Conservation (phyloP, 92 coral and sea anemone genomes). For the Ricordea florida region DNA sequence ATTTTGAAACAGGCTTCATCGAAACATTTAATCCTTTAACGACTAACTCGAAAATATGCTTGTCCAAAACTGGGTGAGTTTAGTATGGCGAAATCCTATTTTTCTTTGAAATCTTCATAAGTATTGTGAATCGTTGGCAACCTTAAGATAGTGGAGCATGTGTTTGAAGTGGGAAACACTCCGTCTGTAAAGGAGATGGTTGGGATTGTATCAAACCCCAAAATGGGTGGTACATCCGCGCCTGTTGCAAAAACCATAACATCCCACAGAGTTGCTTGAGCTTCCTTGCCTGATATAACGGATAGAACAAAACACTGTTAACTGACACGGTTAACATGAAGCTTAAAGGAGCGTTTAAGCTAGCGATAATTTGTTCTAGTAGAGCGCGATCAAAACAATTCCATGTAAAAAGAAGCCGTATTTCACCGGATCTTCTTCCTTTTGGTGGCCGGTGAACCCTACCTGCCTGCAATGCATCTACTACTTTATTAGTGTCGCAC, state of each 20-base stretch:
- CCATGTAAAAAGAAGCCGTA: too few relatives aligned
- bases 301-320: too few relatives aligned
- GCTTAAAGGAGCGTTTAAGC: not conserved
- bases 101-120: slow-evolving; percentile 23
- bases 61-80: slow-evolving; percentile 24
- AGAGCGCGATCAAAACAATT: too few relatives aligned
- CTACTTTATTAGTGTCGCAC: too few relatives aligned
- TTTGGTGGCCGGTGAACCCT: too few relatives aligned
- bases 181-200: not conserved
- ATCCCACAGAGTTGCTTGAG: slow-evolving; percentile 18
- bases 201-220: slow-evolving; percentile 37
- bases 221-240: not conserved
- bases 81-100: slow-evolving; percentile 1
- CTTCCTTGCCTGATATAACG: slow-evolving; percentile 12
- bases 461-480: too few relatives aligned
- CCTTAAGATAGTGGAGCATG: slow-evolving; percentile 4
- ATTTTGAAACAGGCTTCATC: too few relatives aligned
- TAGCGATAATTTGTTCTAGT: too few relatives aligned
- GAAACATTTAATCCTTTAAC: too few relatives aligned
- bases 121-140: not conserved
- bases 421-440: too few relatives aligned
- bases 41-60: too few relatives aligned
- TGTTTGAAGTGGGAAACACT: slow-evolving; percentile 18
- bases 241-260: slow-evolving; percentile 32
- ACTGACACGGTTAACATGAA: not conserved